Evolutionary conservation across 2,797 vertebrate genomes (phyloP), one percentile per base, ranked within the genome.

Genomic region (Glossophaga mutica): DNA sequence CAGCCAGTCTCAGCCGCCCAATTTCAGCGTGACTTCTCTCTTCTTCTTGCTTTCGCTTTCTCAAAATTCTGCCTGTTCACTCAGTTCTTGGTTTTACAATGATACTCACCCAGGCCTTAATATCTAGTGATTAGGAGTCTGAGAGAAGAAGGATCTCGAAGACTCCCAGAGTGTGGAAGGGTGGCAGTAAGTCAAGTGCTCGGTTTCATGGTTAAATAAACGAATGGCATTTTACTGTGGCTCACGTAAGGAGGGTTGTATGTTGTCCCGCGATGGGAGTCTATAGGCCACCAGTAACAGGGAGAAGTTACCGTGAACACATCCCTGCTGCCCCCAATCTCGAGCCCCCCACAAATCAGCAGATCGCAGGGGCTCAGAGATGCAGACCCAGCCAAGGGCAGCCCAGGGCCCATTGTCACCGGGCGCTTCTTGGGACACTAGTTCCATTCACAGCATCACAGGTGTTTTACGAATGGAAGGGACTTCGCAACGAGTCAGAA

Each of bases 141-240:
- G n/a, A 83, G 50, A 92, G 78, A 34, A 16, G 6, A 90, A 92
- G 6, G 1, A 42, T 84, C 87, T 96, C 92, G 87, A 55, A 93
- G 92, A 97, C 7, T 44, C 71, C 74, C 57, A 44, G 4, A 93
- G 71, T 37, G 37, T 70, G 90, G 92, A 91, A 96, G 86, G 90
- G 50, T 71, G 19, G 34, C 82, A 39, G 84, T 91, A 78, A 32
- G 57, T 95, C 92, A 73, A 1, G 39, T 67, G 91, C 37, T 46
- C 94, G n/a, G 46, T 94, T 92, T 59, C 65, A 81, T 39, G 57
- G 46, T 81, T 94, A 98, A 97, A 95, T 62, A 98, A 98, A 97
- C 88, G 98, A 98, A 92, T 83, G 74, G 32, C 48, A 29, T 88
- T 92, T 97, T 89, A 97, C 52, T 96, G 50, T 44, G 95, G 93